phyloP scores from a whole-genome alignment of 2,888 invertebrate species.

The Philhelius pedissequus region DNA sequence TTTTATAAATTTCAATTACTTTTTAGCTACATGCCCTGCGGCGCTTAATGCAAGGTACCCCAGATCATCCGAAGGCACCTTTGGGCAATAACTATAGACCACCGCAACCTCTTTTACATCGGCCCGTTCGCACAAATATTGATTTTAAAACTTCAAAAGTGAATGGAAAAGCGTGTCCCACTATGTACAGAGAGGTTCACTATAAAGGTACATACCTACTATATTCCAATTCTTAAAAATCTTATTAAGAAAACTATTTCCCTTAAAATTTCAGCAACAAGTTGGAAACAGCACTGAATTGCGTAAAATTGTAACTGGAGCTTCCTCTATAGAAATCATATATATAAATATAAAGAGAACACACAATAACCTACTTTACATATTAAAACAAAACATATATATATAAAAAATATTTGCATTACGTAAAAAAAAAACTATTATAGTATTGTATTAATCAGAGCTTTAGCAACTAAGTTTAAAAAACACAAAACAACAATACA shows the following conservation, averaged over 20 bases:
- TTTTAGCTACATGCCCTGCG: conserved; percentile 88
- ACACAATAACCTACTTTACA: conserved; percentile 59
- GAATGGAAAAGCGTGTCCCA: conserved; percentile 91
- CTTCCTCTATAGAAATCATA: conserved; percentile 64
- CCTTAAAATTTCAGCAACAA: conserved; percentile 84
- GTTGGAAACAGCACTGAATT: conserved; percentile 90
- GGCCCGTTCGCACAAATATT: conserved; percentile 97
- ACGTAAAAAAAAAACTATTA: conserved; percentile 17
- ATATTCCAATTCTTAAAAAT: background rate
- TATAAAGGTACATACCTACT: conserved; percentile 92
- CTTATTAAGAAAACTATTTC: background rate
- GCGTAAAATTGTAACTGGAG: conserved; percentile 59
- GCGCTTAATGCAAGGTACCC: conserved; percentile 93
- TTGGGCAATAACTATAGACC: conserved; percentile 97
- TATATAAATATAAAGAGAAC: conserved; percentile 32
- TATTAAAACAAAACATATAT: conserved; percentile 11
- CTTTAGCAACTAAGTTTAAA: conserved; percentile 46
- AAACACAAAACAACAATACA: conserved; percentile 1
- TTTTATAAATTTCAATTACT: no score
- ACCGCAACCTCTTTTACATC: conserved; percentile 94
- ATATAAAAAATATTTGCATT: conserved; percentile 54
- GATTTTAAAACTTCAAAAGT: conserved; percentile 91
- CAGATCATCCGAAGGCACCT: conserved; percentile 91
- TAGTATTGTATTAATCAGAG: conserved; percentile 12
- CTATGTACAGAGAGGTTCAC: conserved; percentile 95